Evolutionary conservation across 1,140 invertebrate genomes (phyloP), one percentile per base, ranked within the genome.

Genomic region (Saccostrea cuccullata): DNA sequence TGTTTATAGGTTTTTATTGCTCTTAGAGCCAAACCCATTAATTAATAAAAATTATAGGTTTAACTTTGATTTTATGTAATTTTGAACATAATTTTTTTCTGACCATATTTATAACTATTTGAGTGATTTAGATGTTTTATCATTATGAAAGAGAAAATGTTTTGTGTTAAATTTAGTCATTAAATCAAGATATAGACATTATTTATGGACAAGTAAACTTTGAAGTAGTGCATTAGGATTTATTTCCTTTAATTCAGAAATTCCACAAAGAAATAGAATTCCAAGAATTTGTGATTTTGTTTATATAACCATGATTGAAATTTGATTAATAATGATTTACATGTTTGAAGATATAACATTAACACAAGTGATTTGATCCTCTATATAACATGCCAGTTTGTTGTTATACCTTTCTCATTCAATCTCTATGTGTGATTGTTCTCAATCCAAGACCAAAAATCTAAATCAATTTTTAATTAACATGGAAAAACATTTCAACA

Each of bases 271-370:
- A 36, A 36, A 77, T 26, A 15, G 70, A 77, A 36, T 77, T 77
- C 30, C 70, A 77, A 77, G 30, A 26, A 77, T 4, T 77, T 77
- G 23, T 26, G 70, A 30, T 30, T 40, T 4, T 77, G 26, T 77
- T 15, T 17, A 36, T 36, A 36, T 36, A 36, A 26, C 30, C 36
- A 30, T 77, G 23, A 77, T 15, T 77, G 30, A 77, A 36, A 26
- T 77, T 30, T 77, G 70, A 77, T 20, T 64, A n/a, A n/a, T n/a
- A n/a, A n/a, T n/a, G n/a, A 64, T 64, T 64, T 64, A n/a, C n/a
- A 64, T 64, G 47, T 47, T 3, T 47, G 2, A 9, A 47, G 47
- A 11, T 47, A 47, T 64, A 30, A 30, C 70, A 64, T 64, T 77
- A 77, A 36, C 30, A 77, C 26, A 77, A 17, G 5, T 40, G 70